Evolutionary conservation across 2,113 vertebrate species (phyloP).

Genomic region (Percina caprodes): DNA sequence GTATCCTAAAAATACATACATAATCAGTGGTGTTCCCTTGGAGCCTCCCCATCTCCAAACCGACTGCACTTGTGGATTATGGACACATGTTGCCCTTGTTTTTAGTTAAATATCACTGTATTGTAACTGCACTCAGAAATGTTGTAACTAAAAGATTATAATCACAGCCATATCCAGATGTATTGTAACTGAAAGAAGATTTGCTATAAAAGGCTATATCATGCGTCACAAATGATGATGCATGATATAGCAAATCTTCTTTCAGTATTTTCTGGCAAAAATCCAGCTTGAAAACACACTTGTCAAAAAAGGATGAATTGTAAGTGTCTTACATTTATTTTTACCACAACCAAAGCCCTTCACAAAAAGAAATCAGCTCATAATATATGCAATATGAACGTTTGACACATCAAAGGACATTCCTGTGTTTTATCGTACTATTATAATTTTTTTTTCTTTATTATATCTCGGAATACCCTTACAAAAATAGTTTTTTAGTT

Average conservation of each 20-base stretch:
- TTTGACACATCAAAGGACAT: constrained; percentile 35
- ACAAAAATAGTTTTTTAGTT: constrained; percentile 29
- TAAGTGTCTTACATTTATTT: constrained; percentile 14
- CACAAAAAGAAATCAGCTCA: background rate
- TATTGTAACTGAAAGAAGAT: constrained; percentile 33
- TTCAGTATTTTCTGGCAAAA: constrained; percentile 1
- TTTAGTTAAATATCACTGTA: constrained; percentile 21
- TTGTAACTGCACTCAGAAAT: constrained; percentile 34
- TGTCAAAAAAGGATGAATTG: background rate
- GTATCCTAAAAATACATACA: constrained; percentile 39
- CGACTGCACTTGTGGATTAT: constrained; percentile 39
- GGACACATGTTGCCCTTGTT: constrained; percentile 43
- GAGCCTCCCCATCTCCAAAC: background rate
- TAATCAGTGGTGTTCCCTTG: constrained; percentile 30
- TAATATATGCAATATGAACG: constrained; percentile 30
- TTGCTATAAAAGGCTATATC: constrained; percentile 8
- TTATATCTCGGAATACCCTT: constrained; percentile 4
- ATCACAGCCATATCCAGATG: constrained; percentile 19
- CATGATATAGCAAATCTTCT: no score
- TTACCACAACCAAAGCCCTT: constrained; percentile 36
- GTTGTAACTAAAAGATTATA: constrained; percentile 24
- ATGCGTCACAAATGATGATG: background rate
- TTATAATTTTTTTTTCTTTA: background rate
- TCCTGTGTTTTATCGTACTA: constrained; percentile 34
- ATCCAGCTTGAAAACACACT: constrained; percentile 1